Conservation (phyloP, 1,140 invertebrate species). For the Neodiprion fabricii region DNA sequence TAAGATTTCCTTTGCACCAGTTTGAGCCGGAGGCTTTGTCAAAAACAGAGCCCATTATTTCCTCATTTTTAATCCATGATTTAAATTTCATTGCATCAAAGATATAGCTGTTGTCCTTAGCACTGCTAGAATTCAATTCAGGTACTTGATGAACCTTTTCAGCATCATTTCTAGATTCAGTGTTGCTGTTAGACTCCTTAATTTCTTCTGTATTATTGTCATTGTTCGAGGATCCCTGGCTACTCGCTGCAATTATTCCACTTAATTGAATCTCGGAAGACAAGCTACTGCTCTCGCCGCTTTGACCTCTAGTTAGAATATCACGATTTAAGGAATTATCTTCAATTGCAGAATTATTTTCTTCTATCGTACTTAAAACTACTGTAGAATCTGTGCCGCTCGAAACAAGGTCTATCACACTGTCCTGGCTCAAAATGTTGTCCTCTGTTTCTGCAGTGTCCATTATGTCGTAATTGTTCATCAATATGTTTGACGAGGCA, state of each 20-base stretch:
- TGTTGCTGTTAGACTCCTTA: background rate
- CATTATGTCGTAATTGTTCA: constrained; percentile 23
- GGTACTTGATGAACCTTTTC: constrained; percentile 2
- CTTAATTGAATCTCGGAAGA: constrained; percentile 14
- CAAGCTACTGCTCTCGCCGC: constrained; percentile 2
- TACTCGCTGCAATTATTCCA: constrained; percentile 9
- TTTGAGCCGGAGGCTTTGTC: background rate
- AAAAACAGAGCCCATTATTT: background rate
- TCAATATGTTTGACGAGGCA: constrained; percentile 7
- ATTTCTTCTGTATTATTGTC: constrained; percentile 14
- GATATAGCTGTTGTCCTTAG: background rate
- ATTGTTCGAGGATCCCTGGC: constrained; percentile 15
- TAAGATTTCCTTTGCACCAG: background rate
- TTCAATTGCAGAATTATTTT: background rate
- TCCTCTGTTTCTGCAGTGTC: constrained; percentile 10
- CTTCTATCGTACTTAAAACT: background rate
- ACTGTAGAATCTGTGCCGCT: too few relatives aligned
- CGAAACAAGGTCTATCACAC: too few relatives aligned
- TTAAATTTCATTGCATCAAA: background rate
- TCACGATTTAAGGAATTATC: background rate
- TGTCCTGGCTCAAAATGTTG: too few relatives aligned
- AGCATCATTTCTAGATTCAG: background rate
- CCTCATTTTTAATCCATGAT: background rate
- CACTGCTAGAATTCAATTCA: background rate
- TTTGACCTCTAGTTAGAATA: background rate